A percentile compares a stretch with the other conserved stretches of the same genome.
Evolutionary conservation across 2,113 vertebrate genomes (phyloP).

Genomic region (Protobothrops flavoviridis): DNA sequence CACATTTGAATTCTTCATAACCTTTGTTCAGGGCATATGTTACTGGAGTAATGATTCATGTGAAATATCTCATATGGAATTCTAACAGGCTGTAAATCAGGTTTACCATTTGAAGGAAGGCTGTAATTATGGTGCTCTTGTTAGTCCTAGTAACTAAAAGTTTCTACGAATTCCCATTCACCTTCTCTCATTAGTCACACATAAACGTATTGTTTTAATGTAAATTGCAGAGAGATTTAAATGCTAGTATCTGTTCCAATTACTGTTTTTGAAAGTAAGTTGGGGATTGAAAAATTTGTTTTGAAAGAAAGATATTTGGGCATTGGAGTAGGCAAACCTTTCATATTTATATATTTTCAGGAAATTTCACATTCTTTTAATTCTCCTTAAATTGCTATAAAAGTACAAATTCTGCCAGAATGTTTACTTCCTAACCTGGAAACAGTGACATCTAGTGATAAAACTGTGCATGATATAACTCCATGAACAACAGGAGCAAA

Average conservation of each 20-base stretch:
- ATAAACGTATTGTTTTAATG: neutral
- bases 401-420: neutral
- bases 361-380: neutral
- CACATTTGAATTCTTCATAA: neutral
- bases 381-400: neutral
- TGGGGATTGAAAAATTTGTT: neutral
- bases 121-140: neutral
- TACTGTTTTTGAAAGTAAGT: neutral
- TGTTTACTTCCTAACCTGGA: neutral
- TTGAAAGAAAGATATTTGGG: neutral
- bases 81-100: neutral
- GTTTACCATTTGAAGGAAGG: neutral
- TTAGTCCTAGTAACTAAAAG: neutral
- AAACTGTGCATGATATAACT: slow-evolving; percentile 15
- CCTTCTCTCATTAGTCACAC: neutral
- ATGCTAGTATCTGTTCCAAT: neutral
- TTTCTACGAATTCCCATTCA: neutral
- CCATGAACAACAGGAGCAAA: neutral
- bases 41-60: neutral
- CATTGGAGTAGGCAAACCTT: neutral
- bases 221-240: neutral
- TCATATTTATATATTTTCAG: neutral
- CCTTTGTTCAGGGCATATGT: neutral
- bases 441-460: slow-evolving; percentile 63
- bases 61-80: neutral